Conservation (phyloP, 2,113 vertebrate genomes). For the Lampris incognitus region DNA sequence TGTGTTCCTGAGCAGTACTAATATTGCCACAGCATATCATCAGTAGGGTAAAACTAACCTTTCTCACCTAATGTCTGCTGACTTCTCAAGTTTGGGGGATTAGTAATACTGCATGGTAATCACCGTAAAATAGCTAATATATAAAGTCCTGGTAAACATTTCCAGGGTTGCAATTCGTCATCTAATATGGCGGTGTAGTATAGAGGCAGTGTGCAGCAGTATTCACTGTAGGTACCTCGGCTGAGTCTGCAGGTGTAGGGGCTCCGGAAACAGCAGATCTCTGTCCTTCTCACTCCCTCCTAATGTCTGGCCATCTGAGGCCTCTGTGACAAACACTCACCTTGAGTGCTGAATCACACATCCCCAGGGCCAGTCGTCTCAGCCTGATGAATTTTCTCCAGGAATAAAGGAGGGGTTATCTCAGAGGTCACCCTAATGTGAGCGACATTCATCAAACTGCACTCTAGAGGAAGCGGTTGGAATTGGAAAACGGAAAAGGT, state of each 20-base stretch:
- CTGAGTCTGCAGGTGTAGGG: constrained; percentile 15
- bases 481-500: constrained; percentile 76
- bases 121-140: no score
- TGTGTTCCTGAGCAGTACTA: no score
- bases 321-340: constrained; percentile 76
- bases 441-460: constrained; percentile 80
- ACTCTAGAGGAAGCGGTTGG: constrained; percentile 71
- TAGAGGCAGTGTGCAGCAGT: no score
- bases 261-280: constrained; percentile 45
- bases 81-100: no score
- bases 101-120: no score
- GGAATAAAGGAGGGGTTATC: constrained; percentile 75
- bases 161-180: no score
- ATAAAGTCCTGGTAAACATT: no score
- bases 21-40: no score
- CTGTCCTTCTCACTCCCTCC: constrained; percentile 56
- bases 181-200: no score
- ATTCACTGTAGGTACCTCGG: no score
- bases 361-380: constrained; percentile 68
- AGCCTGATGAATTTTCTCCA: constrained; percentile 78
- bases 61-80: no score
- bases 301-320: constrained; percentile 71
- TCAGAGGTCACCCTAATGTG: constrained; percentile 77
- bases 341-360: constrained; percentile 78
- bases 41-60: no score